Base-by-base conservation (phyloP, 2,113 vertebrate genomes). In the Chamaea fasciata region DNA sequence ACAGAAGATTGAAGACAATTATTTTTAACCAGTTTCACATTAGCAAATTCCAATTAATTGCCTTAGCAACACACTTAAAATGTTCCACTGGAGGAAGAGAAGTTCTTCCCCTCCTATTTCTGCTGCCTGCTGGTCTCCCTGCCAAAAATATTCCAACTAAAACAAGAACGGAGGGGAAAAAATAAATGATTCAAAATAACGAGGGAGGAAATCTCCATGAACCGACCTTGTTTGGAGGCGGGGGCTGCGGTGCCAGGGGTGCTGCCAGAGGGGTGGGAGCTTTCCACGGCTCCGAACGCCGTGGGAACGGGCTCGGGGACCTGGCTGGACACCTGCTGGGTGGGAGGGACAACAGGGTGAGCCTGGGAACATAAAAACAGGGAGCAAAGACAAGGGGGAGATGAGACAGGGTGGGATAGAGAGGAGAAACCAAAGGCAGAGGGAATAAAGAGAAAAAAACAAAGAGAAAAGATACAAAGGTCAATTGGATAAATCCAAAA, bases 301-400 rank as follows among this genome's bases (percentile, higher is more conserved):
- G 94, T 90, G 84, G 98, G 98, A 96, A 97, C 94, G 96, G 98
- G 99, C 97, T 99, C 99, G 0, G 99, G 98, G 95, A 98, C 97
- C 98, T 99, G 99, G 98, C 98, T 98, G 98, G 98, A 95, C 96
- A 98, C 98, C 98, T 99, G 99, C 98, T 98, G 98, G 87, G 97
- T 97, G 97, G 96, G 97, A 99, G 98, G 98, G 97, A 99, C 97
- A 99, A 98, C 98, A 98, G 98, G 97, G 98, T 97, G 97, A 98
- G 97, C 77, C 78, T 97, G 98, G 42, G 97, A 97, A 98, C 96
- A 97, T 50, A 98, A 95, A 96, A 97, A 95, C 70, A 55, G 37
- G 95, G 95, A 96, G 95, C 69, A 83, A 53, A 87, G 87, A 97
- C 31, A 83, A 86, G 89, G 6, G 11, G 62, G 53, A 67, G 44